Base-by-base conservation (phyloP, 2,888 invertebrate genomes). In the Drosophila aldrichi region DNA sequence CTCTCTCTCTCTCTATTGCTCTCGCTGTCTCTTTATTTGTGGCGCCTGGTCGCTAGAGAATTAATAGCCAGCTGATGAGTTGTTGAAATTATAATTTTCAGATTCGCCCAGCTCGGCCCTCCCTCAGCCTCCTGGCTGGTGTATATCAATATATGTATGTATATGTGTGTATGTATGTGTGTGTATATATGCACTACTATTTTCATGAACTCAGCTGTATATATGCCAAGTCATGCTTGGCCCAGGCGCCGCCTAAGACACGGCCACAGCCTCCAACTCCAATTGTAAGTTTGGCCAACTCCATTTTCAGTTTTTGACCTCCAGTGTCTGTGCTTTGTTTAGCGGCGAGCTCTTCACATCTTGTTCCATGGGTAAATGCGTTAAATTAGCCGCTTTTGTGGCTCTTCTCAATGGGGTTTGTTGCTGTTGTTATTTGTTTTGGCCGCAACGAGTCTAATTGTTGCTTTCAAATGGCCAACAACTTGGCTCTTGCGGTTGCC, bases 31-130 rank as follows among this genome's bases (percentile, higher is more conserved):
- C 1, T 22, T 41, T 29, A 12, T 48, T 9, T 20, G 34, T 49
- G 88, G 89, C 89, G 88, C 82, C 85, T 74, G 64, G 71, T 62
- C 58, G 61, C 40, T 44, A 51, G 36, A 80, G 81, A 88, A 88
- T 90, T 89, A 90, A 89, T 90, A 76, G 90, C 82, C 64, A 82
- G 34, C 66, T 85, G 90, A 89, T 89, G 88, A 89, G 90, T 89
- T 89, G 88, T 90, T 90, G 86, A 89, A 89, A 88, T 89, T 89
- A 77, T 78, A 82, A 80, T 77, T 72, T 76, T 22, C 58, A 58
- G 43, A 56, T 61, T 52, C 57, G 51, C 57, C 36, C 29, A 29
- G 48, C 44, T 56, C 63, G 38, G 32, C 32, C 5, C 46, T 10
- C 36, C 22, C 22, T 14, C 36, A 12, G 46, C 56, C 46, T 18